Conservation (phyloP, 2,888 invertebrate species). For the Drosophila eohydei region DNA sequence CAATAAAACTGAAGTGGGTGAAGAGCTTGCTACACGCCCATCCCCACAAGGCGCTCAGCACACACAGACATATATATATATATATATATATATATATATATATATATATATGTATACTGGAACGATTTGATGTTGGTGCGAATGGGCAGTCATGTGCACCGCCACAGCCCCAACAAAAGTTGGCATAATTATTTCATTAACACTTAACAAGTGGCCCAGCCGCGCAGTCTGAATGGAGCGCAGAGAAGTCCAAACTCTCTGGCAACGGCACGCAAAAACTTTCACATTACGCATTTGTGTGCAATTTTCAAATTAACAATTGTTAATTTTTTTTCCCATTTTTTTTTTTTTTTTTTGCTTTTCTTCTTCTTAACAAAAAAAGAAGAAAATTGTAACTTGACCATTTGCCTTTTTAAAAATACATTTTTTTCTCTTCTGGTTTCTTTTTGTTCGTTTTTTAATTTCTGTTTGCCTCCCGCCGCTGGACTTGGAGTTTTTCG, state of each 20-base stretch:
- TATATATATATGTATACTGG: constrained; percentile 10
- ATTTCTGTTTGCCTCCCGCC: constrained; percentile 29
- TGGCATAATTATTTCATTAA: constrained; percentile 82
- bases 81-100: constrained; percentile 10
- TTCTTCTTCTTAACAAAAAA: constrained; percentile 45
- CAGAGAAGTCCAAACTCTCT: constrained; percentile 29
- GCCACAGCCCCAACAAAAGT: constrained; percentile 60
- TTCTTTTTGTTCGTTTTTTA: constrained; percentile 30
- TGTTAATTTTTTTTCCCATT: constrained; percentile 72
- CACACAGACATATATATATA: constrained; percentile 2
- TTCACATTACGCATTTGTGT: constrained; percentile 82
- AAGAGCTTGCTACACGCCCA: constrained; percentile 33
- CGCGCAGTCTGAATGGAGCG: constrained; percentile 15
- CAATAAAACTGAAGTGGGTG: constrained; percentile 77
- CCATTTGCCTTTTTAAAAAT: constrained; percentile 79
- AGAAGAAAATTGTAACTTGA: constrained; percentile 54
- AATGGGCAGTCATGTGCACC: constrained; percentile 67
- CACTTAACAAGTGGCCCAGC: constrained; percentile 77
- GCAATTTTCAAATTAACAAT: constrained; percentile 82
- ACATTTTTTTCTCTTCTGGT: constrained; percentile 46
- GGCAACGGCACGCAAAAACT: constrained; percentile 65
- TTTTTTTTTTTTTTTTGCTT: constrained; percentile 37
- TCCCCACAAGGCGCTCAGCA: constrained; percentile 15
- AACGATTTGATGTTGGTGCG: constrained; percentile 26
- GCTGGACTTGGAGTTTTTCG: constrained; percentile 56